Percentiles rank a stretch among this genome's conserved stretches.
phyloP scores from a whole-genome alignment of 1,140 invertebrate genomes.

The Drosophila truncata region DNA sequence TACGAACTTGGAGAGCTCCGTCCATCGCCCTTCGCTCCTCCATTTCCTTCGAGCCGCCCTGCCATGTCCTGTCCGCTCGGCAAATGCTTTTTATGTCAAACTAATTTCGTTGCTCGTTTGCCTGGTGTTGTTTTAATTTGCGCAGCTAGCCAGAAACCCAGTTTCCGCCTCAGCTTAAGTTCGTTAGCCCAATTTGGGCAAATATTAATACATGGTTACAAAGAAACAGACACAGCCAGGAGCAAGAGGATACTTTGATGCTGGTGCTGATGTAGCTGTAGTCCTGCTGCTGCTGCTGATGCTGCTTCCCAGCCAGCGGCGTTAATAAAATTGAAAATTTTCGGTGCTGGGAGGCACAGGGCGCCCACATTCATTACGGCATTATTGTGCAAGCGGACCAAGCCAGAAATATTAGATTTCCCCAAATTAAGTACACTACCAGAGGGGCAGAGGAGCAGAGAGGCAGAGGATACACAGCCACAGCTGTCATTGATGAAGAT shows the following conservation, averaged over 20 bases:
- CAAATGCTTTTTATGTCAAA: conserved; percentile 75
- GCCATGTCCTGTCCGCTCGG: conserved; percentile 27
- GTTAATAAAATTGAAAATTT: conserved; percentile 76
- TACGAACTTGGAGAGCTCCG: not conserved
- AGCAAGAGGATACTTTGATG: conserved; percentile 13
- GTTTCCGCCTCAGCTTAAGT: conserved; percentile 68
- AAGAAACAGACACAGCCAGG: conserved; percentile 47
- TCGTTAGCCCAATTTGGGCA: conserved; percentile 80
- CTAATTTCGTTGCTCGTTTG: conserved; percentile 80
- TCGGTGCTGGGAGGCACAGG: conserved; percentile 25
- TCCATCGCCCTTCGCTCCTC: not conserved
- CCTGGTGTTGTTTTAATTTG: conserved; percentile 80
- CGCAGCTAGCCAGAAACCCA: conserved; percentile 50
- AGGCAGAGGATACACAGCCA: conserved; percentile 28
- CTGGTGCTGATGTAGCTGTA: not conserved
- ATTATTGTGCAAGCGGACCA: conserved; percentile 65
- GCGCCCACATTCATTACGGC: conserved; percentile 71
- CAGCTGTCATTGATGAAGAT: conserved; percentile 35
- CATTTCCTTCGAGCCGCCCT: conserved; percentile 1
- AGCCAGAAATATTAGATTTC: conserved; percentile 71
- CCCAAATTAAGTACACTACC: conserved; percentile 45
- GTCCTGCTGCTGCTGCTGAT: conserved; percentile 8
- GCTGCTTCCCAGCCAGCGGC: conserved; percentile 26
- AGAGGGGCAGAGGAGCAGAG: not conserved
- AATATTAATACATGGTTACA: conserved; percentile 80